These are phyloP conservation scores for Drosophila macrospina DNA, from an alignment of 2,888 invertebrate genomes.

Conservation along the genomic window DNA sequence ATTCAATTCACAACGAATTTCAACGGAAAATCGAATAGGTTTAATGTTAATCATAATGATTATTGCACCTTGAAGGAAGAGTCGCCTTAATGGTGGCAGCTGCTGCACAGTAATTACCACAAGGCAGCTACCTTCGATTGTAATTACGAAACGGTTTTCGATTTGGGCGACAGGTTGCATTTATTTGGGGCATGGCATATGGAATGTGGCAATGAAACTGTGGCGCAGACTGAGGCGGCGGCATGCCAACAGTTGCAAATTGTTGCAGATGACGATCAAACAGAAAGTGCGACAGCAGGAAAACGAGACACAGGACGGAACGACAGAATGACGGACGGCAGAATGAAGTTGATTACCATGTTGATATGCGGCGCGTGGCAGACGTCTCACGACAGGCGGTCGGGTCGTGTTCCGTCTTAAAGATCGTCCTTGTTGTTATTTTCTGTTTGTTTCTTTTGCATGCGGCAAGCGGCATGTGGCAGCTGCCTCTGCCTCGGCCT, in stretches of 20 bases:
- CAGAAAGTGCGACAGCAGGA: constrained; percentile 59
- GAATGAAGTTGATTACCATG: constrained; percentile 71
- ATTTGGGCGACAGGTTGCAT: constrained; percentile 49
- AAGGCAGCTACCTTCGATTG: constrained; percentile 21
- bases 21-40: constrained; percentile 25
- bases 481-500: constrained; percentile 69
- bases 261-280: constrained; percentile 46
- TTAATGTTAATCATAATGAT: constrained; percentile 51
- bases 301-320: constrained; percentile 17
- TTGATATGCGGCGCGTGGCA: constrained; percentile 83
- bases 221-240: constrained; percentile 32
- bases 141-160: constrained; percentile 50
- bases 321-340: constrained; percentile 35
- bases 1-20: neutral
- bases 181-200: constrained; percentile 41
- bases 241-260: constrained; percentile 71
- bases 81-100: constrained; percentile 36
- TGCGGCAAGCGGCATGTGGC: constrained; percentile 77
- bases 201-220: constrained; percentile 49
- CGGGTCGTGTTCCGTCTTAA: constrained; percentile 19
- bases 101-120: constrained; percentile 19
- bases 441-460: constrained; percentile 1
- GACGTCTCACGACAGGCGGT: constrained; percentile 57
- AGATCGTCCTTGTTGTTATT: constrained; percentile 7
- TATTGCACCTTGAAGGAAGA: constrained; percentile 52